phyloP scores from a whole-genome alignment of 1,140 invertebrate genomes.

The Apolygus lucorum region DNA sequence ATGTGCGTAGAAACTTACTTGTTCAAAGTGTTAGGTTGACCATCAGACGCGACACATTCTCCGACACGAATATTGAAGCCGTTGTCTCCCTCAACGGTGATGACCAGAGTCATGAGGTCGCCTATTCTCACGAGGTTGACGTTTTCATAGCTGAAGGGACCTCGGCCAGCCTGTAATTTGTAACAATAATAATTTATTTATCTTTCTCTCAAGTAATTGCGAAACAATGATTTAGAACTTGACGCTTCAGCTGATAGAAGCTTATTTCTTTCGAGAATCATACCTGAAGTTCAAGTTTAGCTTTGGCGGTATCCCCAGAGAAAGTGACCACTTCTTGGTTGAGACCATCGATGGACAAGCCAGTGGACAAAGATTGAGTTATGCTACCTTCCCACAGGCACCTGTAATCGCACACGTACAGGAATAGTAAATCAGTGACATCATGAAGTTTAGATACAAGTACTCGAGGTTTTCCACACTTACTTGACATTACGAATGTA shows the following conservation, averaged over 20 bases:
- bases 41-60: slow-evolving; percentile 65
- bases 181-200: too few species aligned
- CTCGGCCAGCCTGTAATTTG: slow-evolving; percentile 60
- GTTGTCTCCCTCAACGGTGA: slow-evolving; percentile 68
- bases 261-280: too few species aligned
- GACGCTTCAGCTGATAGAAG: neutral
- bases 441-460: too few species aligned
- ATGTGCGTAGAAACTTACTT: neutral
- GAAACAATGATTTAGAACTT: neutral
- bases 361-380: slow-evolving; percentile 61
- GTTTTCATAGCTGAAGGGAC: slow-evolving; percentile 64
- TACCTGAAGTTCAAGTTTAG: slow-evolving; percentile 63
- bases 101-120: slow-evolving; percentile 70
- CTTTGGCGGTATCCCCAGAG: slow-evolving; percentile 71
- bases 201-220: neutral
- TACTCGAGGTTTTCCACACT: too few species aligned
- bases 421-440: too few species aligned
- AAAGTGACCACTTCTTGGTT: slow-evolving; percentile 73
- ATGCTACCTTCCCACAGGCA: slow-evolving; percentile 75
- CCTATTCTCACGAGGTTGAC: slow-evolving; percentile 74
- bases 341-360: slow-evolving; percentile 67
- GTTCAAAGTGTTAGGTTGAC: slow-evolving; percentile 37
- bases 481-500: slow-evolving; percentile 56
- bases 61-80: slow-evolving; percentile 69
- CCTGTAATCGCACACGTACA: too few species aligned